Evolutionary conservation across 2,113 vertebrate species (phyloP).

Genomic region (Grammomys surdaster): DNA sequence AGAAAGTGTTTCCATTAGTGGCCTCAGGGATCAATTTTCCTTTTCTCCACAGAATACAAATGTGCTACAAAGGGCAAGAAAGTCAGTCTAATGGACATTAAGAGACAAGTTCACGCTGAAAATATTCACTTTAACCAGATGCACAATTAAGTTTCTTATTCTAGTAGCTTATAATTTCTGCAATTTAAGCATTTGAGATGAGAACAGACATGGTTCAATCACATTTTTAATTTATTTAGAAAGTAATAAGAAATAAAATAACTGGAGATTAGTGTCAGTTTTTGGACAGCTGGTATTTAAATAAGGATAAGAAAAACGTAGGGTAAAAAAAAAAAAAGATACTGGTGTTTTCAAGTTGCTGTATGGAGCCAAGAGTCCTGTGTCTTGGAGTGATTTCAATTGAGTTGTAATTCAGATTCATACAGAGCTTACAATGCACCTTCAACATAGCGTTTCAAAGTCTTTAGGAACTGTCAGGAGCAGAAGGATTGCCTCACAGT

Average conservation of each 20-base stretch:
- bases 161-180: slow-evolving; percentile 48
- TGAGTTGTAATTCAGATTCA: slow-evolving; percentile 87
- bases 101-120: slow-evolving; percentile 65
- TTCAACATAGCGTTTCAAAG: slow-evolving; percentile 85
- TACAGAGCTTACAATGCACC: slow-evolving; percentile 83
- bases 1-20: slow-evolving; percentile 62
- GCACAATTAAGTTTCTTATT: slow-evolving; percentile 59
- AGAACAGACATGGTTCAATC: slow-evolving; percentile 40
- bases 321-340: not conserved
- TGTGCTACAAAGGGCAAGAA: slow-evolving; percentile 70
- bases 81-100: slow-evolving; percentile 71
- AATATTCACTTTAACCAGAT: slow-evolving; percentile 56
- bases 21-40: slow-evolving; percentile 72
- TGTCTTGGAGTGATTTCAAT: slow-evolving; percentile 86
- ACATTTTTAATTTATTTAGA: slow-evolving; percentile 59
- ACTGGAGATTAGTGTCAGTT: slow-evolving; percentile 34
- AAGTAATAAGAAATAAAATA: slow-evolving; percentile 58
- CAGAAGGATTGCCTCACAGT: slow-evolving; percentile 86
- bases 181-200: slow-evolving; percentile 51
- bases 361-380: slow-evolving; percentile 69
- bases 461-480: slow-evolving; percentile 87
- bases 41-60: slow-evolving; percentile 72
- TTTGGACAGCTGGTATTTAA: slow-evolving; percentile 65
- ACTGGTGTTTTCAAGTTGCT: slow-evolving; percentile 69
- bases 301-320: slow-evolving; percentile 42